A percentile compares a stretch with the other conserved stretches of the same genome.
Evolutionary conservation across 2,888 invertebrate species (phyloP).

Genomic region (Caradrina kadenii): DNA sequence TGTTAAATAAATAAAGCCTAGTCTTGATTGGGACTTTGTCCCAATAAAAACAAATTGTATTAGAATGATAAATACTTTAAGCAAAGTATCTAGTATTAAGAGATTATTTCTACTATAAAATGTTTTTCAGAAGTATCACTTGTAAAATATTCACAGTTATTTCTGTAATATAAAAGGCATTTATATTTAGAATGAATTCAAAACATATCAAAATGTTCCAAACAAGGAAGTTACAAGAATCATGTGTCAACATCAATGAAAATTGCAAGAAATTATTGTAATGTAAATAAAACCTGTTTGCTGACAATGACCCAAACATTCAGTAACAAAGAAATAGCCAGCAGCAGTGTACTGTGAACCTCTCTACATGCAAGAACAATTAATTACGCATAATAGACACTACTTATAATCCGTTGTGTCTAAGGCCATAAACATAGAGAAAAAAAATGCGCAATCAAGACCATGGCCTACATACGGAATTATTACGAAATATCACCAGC

Average conservation of each 20-base stretch:
- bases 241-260: conserved; percentile 21
- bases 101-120: neutral
- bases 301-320: conserved; percentile 55
- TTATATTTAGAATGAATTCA: conserved; percentile 40
- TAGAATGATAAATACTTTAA: no score
- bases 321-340: conserved; percentile 56
- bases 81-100: neutral
- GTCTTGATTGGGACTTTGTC: neutral
- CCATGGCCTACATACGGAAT: conserved; percentile 88
- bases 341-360: conserved; percentile 31
- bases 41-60: neutral
- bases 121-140: neutral
- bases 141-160: conserved; percentile 35
- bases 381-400: conserved; percentile 57
- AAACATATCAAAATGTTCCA: conserved; percentile 29
- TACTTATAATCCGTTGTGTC: conserved; percentile 52
- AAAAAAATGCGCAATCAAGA: conserved; percentile 85
- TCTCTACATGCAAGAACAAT: conserved; percentile 44
- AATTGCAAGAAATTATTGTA: conserved; percentile 14
- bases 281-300: conserved; percentile 53
- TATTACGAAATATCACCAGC: conserved; percentile 86
- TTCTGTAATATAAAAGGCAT: neutral
- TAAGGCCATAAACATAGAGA: conserved; percentile 72
- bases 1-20: neutral
- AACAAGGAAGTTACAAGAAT: conserved; percentile 35